Base-by-base conservation (phyloP, 2,797 vertebrate genomes). In the Eptatretus atami region DNA sequence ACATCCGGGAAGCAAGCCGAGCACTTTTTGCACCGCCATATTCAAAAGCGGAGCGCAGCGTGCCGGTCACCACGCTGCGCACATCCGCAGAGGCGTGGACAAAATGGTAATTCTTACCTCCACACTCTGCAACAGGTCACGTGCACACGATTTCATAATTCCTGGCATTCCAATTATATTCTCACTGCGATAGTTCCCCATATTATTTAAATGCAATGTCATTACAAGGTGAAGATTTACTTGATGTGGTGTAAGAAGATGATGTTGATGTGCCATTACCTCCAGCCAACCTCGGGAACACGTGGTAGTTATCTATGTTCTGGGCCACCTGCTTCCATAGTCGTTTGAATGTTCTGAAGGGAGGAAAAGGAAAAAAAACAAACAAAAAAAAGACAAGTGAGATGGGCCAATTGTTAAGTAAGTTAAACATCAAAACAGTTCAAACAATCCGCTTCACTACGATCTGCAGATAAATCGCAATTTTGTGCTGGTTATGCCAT, bases 51-150 rank as follows among this genome's bases (percentile, higher is more conserved):
- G 90, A 88, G 74, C 85, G 85, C 65, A 96, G 71, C 0, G 83
- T 85, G 2, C 82, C 86, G 2, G 67, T 81, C 72, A 84, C 84
- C 68, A 82, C 85, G 2, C 82, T 87, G 65, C 63, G 66, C 44
- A 84, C 68, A 0, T 94, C 79, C 0, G 90, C 90, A 0, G 86
- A 87, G 66, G 68, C 64, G 74, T 94, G 88, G 13, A 95, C 79
- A 0, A 95, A 83, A 73, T 96, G 88, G 75, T 88, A 95, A 69
- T 96, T 96, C 77, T 96, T 96, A 65, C 90, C 90, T 0, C 90
- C 90, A 0, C 90, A 96, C 73, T 96, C 90, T 96, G 71, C 6
- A 2, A 63, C 15, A 63, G 55, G 61, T 52, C 19, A 64, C 57
- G 57, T n/a, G 57, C 31, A 44, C 31, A 44, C 31, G 31, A 44